A percentile compares a stretch with the other conserved stretches of the same genome.
These are phyloP conservation scores for Syngnathus scovelli DNA, from an alignment of 2,113 vertebrate species.

Conservation along the genomic window DNA sequence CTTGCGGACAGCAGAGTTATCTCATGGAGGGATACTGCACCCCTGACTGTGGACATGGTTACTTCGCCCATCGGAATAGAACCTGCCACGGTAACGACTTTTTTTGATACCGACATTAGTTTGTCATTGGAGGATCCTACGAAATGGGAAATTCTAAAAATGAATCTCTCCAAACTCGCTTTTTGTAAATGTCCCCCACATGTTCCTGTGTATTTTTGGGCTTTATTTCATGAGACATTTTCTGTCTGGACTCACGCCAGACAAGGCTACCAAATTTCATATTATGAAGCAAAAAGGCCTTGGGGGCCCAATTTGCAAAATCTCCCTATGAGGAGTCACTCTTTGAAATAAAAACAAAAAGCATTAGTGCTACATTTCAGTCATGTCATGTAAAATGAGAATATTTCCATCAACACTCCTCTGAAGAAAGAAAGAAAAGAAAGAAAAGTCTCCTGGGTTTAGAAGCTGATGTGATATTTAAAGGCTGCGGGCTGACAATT, in stretches of 20 bases:
- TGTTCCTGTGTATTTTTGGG: not conserved
- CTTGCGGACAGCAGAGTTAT: slow-evolving; percentile 69
- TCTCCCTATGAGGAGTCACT: not conserved
- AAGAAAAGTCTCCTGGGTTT: not conserved
- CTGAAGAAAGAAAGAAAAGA: not conserved
- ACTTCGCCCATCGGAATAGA: slow-evolving; percentile 64
- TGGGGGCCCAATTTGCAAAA: no score
- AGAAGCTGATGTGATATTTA: not conserved
- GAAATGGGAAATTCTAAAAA: no score
- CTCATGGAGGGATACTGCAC: slow-evolving; percentile 77
- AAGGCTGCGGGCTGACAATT: not conserved
- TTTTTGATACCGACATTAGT: not conserved
- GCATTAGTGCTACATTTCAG: not conserved
- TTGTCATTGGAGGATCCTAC: no score
- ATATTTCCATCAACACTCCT: not conserved
- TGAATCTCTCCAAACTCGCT: no score
- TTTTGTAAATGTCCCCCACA: no score
- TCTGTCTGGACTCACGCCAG: no score
- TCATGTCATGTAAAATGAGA: not conserved
- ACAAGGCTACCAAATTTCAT: no score
- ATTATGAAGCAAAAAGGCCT: no score
- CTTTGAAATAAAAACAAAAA: slow-evolving; percentile 8
- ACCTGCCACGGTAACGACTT: slow-evolving; percentile 76
- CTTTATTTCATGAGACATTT: no score
- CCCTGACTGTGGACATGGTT: slow-evolving; percentile 76